Evolutionary conservation across 2,888 invertebrate species (phyloP).

Genomic region (Rhorus exstirpatorius): DNA sequence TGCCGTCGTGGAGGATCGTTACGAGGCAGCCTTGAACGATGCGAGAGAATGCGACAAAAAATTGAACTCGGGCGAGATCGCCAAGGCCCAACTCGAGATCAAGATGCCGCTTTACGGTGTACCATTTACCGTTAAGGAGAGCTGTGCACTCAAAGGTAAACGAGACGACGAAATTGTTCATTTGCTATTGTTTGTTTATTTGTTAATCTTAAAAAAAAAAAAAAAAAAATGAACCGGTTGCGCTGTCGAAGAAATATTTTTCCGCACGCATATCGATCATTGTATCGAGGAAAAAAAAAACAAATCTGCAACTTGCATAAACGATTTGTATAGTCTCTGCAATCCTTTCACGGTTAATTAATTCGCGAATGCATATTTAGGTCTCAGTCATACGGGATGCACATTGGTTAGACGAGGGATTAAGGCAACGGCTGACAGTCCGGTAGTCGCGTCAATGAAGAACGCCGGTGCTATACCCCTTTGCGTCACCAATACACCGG

Average conservation of each 20-base stretch:
- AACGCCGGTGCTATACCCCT: constrained; percentile 89
- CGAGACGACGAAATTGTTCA: background rate
- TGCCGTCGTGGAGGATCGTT: constrained; percentile 93
- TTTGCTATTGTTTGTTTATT: background rate
- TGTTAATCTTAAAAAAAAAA: too few species aligned
- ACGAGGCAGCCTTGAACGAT: constrained; percentile 91
- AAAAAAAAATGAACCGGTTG: too few species aligned
- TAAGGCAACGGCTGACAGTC: constrained; percentile 87
- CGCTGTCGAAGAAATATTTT: too few species aligned
- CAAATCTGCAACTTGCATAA: background rate
- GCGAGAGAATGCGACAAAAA: constrained; percentile 91
- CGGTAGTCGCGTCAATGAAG: constrained; percentile 86
- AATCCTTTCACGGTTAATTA: background rate
- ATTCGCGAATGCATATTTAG: constrained; percentile 72
- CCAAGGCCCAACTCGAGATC: constrained; percentile 89
- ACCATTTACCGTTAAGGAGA: constrained; percentile 95
- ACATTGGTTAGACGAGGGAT: constrained; percentile 78
- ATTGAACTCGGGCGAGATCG: constrained; percentile 88
- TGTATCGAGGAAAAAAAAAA: background rate
- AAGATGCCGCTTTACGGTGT: constrained; percentile 93
- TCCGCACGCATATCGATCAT: too few species aligned
- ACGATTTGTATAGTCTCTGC: too few species aligned
- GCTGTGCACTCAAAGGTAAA: constrained; percentile 92
- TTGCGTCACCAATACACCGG: constrained; percentile 89
- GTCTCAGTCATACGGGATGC: constrained; percentile 84